These are phyloP conservation scores for Zaprionus kolodkinae DNA, from an alignment of 1,140 invertebrate genomes.

Conservation along the genomic window DNA sequence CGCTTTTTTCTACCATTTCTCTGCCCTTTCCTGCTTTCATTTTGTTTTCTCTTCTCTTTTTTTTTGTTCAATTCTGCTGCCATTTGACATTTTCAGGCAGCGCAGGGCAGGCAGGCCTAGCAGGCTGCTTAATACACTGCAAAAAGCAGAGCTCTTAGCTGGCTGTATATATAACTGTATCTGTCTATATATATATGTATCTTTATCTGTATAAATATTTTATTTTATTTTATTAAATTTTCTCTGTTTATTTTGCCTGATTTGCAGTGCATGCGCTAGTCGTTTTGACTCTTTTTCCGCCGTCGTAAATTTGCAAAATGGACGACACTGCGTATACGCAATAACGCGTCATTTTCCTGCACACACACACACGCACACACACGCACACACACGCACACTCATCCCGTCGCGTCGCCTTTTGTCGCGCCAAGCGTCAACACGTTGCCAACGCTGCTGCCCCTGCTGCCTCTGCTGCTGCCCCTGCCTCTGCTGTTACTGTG, in stretches of 20 bases:
- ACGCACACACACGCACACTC: too few species aligned
- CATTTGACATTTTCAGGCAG: slow-evolving; percentile 63
- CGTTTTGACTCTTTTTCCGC: background rate
- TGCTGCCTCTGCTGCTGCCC: slow-evolving; percentile 7
- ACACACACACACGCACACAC: slow-evolving; percentile 1
- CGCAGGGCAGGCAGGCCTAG: background rate
- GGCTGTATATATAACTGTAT: too few species aligned
- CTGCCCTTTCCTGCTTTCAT: slow-evolving; percentile 30
- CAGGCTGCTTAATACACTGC: slow-evolving; percentile 38
- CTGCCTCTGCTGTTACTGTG: slow-evolving; percentile 28
- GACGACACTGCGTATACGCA: slow-evolving; percentile 71
- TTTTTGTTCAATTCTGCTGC: slow-evolving; percentile 37
- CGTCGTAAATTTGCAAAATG: slow-evolving; percentile 30
- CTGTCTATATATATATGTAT: too few species aligned
- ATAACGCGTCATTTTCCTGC: slow-evolving; percentile 57
- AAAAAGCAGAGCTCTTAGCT: too few species aligned
- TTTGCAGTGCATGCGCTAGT: slow-evolving; percentile 5
- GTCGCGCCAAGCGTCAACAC: slow-evolving; percentile 58
- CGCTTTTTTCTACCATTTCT: slow-evolving; percentile 41
- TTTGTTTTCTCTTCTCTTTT: too few species aligned
- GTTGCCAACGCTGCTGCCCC: slow-evolving; percentile 29
- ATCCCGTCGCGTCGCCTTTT: slow-evolving; percentile 8
- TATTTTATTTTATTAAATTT: too few species aligned
- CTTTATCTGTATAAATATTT: too few species aligned
- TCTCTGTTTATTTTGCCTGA: background rate